Conservation (phyloP, 2,113 vertebrate genomes). For the Emydocephalus ijimae region DNA sequence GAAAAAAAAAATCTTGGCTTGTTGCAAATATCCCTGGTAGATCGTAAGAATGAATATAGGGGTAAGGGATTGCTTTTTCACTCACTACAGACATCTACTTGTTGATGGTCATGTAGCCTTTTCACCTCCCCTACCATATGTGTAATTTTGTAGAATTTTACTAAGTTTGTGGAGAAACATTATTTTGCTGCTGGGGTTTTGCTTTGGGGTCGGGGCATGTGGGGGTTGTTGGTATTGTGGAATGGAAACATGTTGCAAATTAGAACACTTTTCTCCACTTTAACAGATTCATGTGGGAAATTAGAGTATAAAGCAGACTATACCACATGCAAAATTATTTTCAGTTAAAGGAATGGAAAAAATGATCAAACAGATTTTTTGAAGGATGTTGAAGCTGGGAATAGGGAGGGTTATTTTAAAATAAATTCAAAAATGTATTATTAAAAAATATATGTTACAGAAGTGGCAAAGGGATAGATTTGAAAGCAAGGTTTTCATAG, state of each 20-base stretch:
- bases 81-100: not conserved
- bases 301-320: conserved; percentile 21
- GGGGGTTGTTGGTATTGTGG: not conserved
- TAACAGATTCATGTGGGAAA: conserved; percentile 30
- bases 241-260: not conserved
- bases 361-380: conserved; percentile 16
- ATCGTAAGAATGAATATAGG: not conserved
- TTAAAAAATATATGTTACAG: conserved; percentile 54
- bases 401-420: conserved; percentile 46
- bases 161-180: not conserved
- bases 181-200: not conserved
- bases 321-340: conserved; percentile 37
- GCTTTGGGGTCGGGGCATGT: not conserved
- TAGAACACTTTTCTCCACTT: conserved; percentile 17
- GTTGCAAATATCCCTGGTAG: not conserved
- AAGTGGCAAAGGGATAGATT: conserved; percentile 56
- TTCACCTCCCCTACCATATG: not conserved
- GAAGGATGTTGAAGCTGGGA: conserved; percentile 11
- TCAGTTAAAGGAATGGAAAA: not conserved
- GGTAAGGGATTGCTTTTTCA: not conserved
- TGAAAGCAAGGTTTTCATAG: conserved; percentile 47
- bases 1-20: not conserved
- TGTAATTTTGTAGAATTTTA: not conserved
- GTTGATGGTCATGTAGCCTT: not conserved
- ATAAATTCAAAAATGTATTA: conserved; percentile 62